Base-by-base conservation (phyloP, 2,113 vertebrate genomes). In the Brevimyrus niger region DNA sequence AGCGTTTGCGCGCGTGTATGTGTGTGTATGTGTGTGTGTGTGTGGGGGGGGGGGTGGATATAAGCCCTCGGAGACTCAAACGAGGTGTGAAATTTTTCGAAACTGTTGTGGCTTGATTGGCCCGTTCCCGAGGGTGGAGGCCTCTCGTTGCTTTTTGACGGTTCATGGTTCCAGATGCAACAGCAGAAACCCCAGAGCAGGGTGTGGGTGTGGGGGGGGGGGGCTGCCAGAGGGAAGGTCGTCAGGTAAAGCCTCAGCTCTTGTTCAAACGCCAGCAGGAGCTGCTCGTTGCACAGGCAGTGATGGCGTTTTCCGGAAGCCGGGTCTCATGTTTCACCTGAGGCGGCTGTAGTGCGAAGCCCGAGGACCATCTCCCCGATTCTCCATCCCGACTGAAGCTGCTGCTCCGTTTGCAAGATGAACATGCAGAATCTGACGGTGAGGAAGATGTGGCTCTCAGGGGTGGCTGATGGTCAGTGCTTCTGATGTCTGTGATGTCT, bases 341-440 rank as follows among this genome's bases (percentile, higher is more conserved):
- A 8, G n/a, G 27, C 13, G 38, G 35, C 17, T 58, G 15, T 17
- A 44, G 1, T 35, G 23, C n/a, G 73, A 47, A 47, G 69, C 48
- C 17, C 11, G 51, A 50, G 17, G 83, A 69, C 69, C 69, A 48
- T 38, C 35, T 76, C 17, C 44, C 55, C 19, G 7, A 89, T 46
- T 86, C n/a, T 53, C 6, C n/a, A n/a, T 46, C 38, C 42, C 2
- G 44, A 55, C 10, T 61, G 82, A 84, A n/a, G n/a, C 53, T 13
- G 23, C 17, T 19, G 38, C 31, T 69, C 4, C 27, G 19, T 47
- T 80, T 61, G 11, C 27, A 35, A 23, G 11, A 23, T 87, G n/a
- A 76, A 53, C 84, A 87, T 89, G 85, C 84, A 89, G 47, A 87
- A 89, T 31, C 42, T 89, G 23, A 89, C 89, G 89, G 89, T 89